Evolutionary conservation across 35 echinoderm and acorn worm genomes (phyloP).

Genomic region (Holothuria glaberrima): DNA sequence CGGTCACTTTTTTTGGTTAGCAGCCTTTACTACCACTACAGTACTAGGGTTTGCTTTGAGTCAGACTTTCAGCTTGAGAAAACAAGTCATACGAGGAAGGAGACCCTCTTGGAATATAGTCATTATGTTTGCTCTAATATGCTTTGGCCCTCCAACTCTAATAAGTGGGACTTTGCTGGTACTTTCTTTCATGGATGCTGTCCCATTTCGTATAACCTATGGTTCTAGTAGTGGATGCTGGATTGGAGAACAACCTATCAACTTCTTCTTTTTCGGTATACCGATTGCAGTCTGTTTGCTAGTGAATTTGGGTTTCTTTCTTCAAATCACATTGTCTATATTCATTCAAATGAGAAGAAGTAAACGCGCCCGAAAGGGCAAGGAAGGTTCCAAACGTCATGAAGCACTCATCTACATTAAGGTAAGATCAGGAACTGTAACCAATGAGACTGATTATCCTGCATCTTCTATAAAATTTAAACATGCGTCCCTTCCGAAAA

Average conservation of each 20-base stretch:
- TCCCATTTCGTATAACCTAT: not conserved
- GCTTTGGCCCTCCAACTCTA: not conserved
- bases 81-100: not conserved
- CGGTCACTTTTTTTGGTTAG: constrained; percentile 44
- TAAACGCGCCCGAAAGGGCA: not conserved
- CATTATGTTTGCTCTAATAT: not conserved
- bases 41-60: not conserved
- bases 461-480: no score
- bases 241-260: constrained; percentile 28
- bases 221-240: constrained; percentile 36
- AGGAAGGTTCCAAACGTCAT: not conserved
- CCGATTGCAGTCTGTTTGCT: constrained; percentile 19
- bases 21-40: constrained; percentile 3
- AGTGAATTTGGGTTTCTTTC: constrained; percentile 31
- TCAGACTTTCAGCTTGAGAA: constrained; percentile 23
- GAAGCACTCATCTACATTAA: constrained; percentile 12
- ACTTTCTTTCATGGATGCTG: constrained; percentile 25
- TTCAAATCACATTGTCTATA: not conserved
- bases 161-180: constrained; percentile 14
- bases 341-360: not conserved
- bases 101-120: not conserved
- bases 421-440: no score
- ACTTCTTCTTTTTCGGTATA: constrained; percentile 39
- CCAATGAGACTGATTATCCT: not conserved
- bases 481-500: no score